These are phyloP conservation scores for Serripes groenlandicus DNA, from an alignment of 2,888 invertebrate genomes.

Conservation along the genomic window DNA sequence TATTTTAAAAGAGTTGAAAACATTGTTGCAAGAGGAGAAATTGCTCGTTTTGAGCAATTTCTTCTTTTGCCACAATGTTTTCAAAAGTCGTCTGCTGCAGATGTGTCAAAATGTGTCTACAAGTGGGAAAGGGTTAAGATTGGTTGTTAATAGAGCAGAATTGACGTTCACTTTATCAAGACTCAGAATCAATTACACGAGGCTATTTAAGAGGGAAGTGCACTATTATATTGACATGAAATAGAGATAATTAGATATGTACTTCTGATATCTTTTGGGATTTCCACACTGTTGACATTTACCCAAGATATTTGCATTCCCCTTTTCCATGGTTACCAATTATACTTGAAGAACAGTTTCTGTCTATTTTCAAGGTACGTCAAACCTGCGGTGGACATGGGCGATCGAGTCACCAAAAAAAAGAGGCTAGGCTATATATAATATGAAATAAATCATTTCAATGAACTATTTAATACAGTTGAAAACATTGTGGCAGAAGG, in stretches of 20 bases:
- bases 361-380: no score
- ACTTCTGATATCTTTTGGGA: neutral
- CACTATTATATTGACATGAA: neutral
- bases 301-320: no score
- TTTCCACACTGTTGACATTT: no score
- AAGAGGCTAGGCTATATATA: no score
- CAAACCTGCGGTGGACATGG: no score
- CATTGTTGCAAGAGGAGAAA: neutral
- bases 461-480: no score
- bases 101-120: neutral
- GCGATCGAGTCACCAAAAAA: no score
- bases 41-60: neutral
- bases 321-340: no score
- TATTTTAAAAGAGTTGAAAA: neutral
- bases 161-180: constrained; percentile 9
- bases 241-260: neutral
- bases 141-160: constrained; percentile 22
- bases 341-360: no score
- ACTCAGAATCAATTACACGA: constrained; percentile 5
- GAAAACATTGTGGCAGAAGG: no score
- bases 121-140: neutral
- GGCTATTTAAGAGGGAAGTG: neutral
- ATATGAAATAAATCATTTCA: no score
- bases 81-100: neutral
- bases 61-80: neutral